Conservation (phyloP, 2,888 invertebrate genomes). For the Zygothrica quintamaculata region DNA sequence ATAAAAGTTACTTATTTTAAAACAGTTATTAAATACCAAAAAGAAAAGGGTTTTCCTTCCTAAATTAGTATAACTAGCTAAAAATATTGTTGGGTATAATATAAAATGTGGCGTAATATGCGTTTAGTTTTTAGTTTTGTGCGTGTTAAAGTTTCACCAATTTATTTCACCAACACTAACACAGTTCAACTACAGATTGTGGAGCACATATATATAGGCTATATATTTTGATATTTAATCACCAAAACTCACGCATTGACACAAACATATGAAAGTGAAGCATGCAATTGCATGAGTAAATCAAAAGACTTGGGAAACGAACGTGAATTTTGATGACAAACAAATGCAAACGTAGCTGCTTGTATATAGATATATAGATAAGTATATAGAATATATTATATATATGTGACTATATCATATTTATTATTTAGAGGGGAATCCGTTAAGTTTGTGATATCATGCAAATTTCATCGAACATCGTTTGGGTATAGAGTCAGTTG, state of each 20-base stretch:
- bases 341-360: slow-evolving; percentile 11
- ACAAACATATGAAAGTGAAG: slow-evolving; percentile 54
- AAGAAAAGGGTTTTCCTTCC: too few relatives aligned
- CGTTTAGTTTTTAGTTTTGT: not conserved
- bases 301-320: slow-evolving; percentile 72
- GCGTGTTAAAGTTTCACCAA: slow-evolving; percentile 27
- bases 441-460: slow-evolving; percentile 53
- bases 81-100: not conserved
- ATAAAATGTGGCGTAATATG: slow-evolving; percentile 1
- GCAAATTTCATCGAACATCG: slow-evolving; percentile 39
- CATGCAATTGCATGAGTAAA: slow-evolving; percentile 35
- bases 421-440: slow-evolving; percentile 23
- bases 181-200: slow-evolving; percentile 1
- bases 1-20: too few relatives aligned
- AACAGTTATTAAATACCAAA: too few relatives aligned
- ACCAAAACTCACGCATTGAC: slow-evolving; percentile 56
- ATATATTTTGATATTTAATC: slow-evolving; percentile 39
- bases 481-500: slow-evolving; percentile 12
- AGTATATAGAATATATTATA: slow-evolving; percentile 5
- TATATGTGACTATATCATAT: slow-evolving; percentile 13
- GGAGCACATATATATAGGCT: not conserved
- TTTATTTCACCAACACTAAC: slow-evolving; percentile 23
- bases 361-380: slow-evolving; percentile 1
- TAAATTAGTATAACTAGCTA: too few relatives aligned
- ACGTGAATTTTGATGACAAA: slow-evolving; percentile 61